Percentiles rank a stretch among this genome's conserved stretches.
Conservation (phyloP, 1,140 invertebrate species). For the Hyles euphorbiae region DNA sequence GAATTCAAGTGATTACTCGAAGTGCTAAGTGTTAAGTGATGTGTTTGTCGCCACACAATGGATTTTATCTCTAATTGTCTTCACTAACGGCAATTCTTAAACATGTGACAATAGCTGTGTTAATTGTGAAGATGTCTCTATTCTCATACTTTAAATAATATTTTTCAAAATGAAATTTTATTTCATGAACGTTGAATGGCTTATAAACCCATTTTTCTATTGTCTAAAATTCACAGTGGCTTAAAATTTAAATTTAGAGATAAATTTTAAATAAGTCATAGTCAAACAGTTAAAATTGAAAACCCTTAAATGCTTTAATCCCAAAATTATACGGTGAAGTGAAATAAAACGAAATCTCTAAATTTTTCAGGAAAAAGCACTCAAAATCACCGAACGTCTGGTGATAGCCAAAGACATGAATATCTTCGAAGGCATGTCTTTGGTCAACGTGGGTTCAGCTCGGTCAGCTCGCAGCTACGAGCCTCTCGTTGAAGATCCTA, state of each 20-base stretch:
- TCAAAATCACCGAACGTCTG: conserved; percentile 58
- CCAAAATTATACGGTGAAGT: too few relatives aligned
- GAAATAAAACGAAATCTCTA: neutral
- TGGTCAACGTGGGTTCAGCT: conserved; percentile 62
- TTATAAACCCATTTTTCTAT: too few relatives aligned
- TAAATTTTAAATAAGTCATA: too few relatives aligned
- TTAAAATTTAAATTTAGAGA: too few relatives aligned
- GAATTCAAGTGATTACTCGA: conserved; percentile 34
- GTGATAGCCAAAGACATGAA: conserved; percentile 48
- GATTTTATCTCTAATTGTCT: neutral
- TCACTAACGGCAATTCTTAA: neutral
- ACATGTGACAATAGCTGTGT: neutral
- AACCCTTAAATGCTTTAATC: too few relatives aligned
- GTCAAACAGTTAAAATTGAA: too few relatives aligned
- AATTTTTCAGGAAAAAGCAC: conserved; percentile 63
- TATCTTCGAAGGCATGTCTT: conserved; percentile 56
- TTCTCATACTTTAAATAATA: neutral
- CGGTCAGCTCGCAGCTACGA: conserved; percentile 63
- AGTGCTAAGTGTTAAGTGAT: conserved; percentile 43
- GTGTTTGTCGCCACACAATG: conserved; percentile 17
- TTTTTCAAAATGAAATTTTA: too few relatives aligned
- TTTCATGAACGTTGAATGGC: too few relatives aligned
- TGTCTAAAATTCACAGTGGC: too few relatives aligned
- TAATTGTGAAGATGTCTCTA: too few relatives aligned
- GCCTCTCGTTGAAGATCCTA: conserved; percentile 57